Evolutionary conservation across 2,113 vertebrate species (phyloP), one percentile per base, ranked within the genome.

Genomic region (Pelodiscus sinensis): DNA sequence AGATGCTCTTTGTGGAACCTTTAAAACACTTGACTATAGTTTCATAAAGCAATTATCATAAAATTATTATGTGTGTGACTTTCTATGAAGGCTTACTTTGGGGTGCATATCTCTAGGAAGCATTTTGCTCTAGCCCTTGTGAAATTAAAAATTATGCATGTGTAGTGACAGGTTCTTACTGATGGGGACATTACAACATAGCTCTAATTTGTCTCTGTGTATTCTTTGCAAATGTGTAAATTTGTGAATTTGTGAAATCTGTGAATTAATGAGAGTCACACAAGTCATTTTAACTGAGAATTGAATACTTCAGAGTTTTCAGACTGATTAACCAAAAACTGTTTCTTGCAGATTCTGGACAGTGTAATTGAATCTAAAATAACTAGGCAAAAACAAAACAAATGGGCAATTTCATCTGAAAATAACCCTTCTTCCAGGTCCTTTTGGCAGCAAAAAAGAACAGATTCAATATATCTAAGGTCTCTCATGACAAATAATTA

Each of bases 21-120:
- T 94, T 95, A 35, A 92, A 90, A 86, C 2, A 58, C 58, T 3
- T 84, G 3, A 73, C 65, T 31, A 56, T 22, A 81, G 9, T 57
- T 95, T 90, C 82, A 82, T 71, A 82, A 94, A 95, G 19, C 10
- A 82, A 79, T 94, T 95, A 87, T 84, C 8, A 50, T 1, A 62
- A 87, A 82, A 56, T 29, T 92, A 90, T 89, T 94, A 89, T 86
- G 90, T 87, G 5, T 93, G 54, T 38, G 81, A 92, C 92, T 73
- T 3, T 22, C 78, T 79, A 90, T 62, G 85, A 93, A 82, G 79
- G 68, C 56, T 92, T 88, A 89, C 88, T 94, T 92, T 84, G 56
- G 58, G 27, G 27, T 94, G 31, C 35, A 51, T 78, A 11, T 8
- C 7, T n/a, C n/a, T 35, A 73, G 31, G 38, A 9, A 62, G n/a